Base-by-base conservation (phyloP, 30 jellyfish, hydroid and myxozoan species). In the Aurelia sp. region DNA sequence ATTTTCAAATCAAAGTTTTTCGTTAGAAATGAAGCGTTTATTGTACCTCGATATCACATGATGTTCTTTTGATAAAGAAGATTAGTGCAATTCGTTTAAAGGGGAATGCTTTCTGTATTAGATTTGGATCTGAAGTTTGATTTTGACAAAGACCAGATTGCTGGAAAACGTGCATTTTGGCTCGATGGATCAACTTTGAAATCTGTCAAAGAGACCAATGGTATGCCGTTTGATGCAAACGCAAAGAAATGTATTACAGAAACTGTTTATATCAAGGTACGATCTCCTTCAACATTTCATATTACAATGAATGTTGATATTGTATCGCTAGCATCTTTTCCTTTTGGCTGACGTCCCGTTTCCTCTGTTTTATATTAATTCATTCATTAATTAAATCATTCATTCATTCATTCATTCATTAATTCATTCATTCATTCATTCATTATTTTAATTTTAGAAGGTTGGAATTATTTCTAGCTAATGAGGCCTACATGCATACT, bases 141-240 rank as follows among this genome's bases (percentile, higher is more conserved):
- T 20, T 60, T 83, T 41, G 92, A 83, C 65, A 83, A 72, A 63
- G 86, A 83, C 53, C 92, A 83, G 63, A 61, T 71, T 0, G 92
- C 86, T 10, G 92, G 86, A 44, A 83, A 83, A 33, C 78, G 92
- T 15, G 92, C 92, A 30, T 15, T 83, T 20, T 13, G 72, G 19
- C 24, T 69, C 13, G 41, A 53, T 58, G 86, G 87, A 16, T 0
- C 86, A n/a, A 47, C 21, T 17, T 44, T 9, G 35, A 33, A 16
- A 35, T 27, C 80, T 4, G 47, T 58, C 13, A 72, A 53, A 18
- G 64, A 83, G 17, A 44, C 3, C 17, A 2, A 3, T 4, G 19
- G 69, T 33, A 18, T 70, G 64, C 53, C 0, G 4, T 83, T 21
- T 17, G 20, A 15, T 5, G 27, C 33, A 11, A 72, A 52, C 27